Conservation (phyloP, 2,888 invertebrate genomes). For the Thymelicus acteon region DNA sequence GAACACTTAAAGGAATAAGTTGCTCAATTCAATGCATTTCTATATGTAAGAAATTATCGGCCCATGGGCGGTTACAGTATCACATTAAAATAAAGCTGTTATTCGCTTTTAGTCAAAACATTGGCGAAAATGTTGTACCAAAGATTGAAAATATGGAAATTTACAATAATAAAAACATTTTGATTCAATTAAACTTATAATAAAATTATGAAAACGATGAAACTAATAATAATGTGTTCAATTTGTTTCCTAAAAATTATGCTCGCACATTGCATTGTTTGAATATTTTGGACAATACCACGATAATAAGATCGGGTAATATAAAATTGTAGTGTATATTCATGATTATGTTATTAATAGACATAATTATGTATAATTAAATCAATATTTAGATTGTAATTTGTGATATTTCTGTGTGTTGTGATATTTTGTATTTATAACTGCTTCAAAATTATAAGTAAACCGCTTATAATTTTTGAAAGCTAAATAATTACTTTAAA, state of each 20-base stretch:
- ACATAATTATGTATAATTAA: background rate
- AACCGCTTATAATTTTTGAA: conserved; percentile 35
- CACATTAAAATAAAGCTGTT: background rate
- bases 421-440: conserved; percentile 56
- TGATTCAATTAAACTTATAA: background rate
- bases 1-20: conserved; percentile 54
- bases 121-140: background rate
- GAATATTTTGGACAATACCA: background rate
- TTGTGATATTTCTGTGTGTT: conserved; percentile 74
- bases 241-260: too few relatives aligned
- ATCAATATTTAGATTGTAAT: conserved; percentile 39
- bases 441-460: conserved; percentile 37
- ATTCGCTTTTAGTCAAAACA: background rate
- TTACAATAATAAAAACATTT: background rate
- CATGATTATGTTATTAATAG: background rate
- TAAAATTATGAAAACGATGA: too few relatives aligned
- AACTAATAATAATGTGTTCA: too few relatives aligned
- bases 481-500: conserved; percentile 31
- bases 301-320: background rate
- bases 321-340: background rate
- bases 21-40: conserved; percentile 82
- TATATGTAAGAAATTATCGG: conserved; percentile 39
- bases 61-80: background rate
- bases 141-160: background rate
- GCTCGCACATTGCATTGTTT: background rate